A percentile compares a stretch with the other conserved stretches of the same genome.
Evolutionary conservation across 2,797 vertebrate species (phyloP).

Genomic region (Pterois miles): DNA sequence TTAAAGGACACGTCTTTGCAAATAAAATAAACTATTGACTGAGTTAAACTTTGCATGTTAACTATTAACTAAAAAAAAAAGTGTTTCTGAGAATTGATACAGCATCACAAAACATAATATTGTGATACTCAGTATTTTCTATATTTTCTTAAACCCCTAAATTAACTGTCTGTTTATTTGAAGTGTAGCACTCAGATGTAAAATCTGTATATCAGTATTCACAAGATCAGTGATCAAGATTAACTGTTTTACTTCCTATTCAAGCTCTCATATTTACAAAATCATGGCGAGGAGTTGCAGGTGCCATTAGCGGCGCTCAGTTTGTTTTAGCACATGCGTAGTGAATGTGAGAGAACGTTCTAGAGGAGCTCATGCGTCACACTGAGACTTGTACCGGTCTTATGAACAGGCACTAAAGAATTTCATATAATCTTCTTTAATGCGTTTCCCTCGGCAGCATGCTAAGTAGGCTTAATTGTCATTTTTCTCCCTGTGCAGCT

Average conservation of each 20-base stretch:
- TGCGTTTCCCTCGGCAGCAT: slow-evolving; percentile 59
- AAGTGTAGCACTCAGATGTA: not conserved
- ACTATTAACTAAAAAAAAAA: too few species aligned
- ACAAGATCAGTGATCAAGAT: not conserved
- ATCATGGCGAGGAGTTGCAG: not conserved
- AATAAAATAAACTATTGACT: too few species aligned
- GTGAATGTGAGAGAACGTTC: slow-evolving; percentile 28
- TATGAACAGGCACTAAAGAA: slow-evolving; percentile 68
- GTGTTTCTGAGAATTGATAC: too few species aligned
- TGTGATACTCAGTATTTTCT: too few species aligned
- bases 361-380: slow-evolving; percentile 45
- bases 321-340: slow-evolving; percentile 4
- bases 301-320: not conserved
- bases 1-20: too few species aligned
- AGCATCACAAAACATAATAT: too few species aligned
- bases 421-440: slow-evolving; percentile 78
- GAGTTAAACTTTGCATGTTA: too few species aligned
- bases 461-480: slow-evolving; percentile 76
- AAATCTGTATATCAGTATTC: not conserved
- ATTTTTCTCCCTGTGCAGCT: slow-evolving; percentile 44
- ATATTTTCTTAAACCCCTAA: accelerated
- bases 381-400: slow-evolving; percentile 52
- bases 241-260: not conserved
- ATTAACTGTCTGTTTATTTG: not conserved
- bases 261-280: not conserved